Conservation (phyloP, 2,888 invertebrate genomes). For the Syritta pipiens region DNA sequence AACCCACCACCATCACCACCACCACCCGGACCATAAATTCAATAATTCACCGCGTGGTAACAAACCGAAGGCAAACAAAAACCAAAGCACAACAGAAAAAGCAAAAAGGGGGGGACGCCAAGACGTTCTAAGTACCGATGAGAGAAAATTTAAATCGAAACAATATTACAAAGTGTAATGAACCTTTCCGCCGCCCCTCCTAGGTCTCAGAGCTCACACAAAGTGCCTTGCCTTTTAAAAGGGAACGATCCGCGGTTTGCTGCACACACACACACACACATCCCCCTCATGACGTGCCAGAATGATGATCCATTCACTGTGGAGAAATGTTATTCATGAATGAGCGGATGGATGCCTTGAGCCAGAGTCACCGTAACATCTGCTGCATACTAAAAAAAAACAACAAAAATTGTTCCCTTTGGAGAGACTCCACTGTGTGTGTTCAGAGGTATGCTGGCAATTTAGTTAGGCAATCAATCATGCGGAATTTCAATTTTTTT, state of each 20-base stretch:
- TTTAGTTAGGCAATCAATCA: constrained; percentile 69
- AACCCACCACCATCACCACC: too few species aligned
- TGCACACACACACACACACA: background rate
- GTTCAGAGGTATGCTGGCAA: constrained; percentile 36
- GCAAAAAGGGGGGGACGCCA: background rate
- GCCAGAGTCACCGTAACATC: constrained; percentile 51
- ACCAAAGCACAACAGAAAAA: background rate
- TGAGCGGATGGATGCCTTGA: constrained; percentile 3
- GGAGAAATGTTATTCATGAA: constrained; percentile 39
- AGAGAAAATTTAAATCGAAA: constrained; percentile 35
- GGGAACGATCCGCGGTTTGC: constrained; percentile 27
- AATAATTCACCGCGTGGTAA: background rate
- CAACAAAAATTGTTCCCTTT: background rate
- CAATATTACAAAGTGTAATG: constrained; percentile 48
- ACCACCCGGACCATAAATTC: background rate
- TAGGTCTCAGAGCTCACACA: background rate
- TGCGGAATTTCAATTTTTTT: constrained; percentile 54
- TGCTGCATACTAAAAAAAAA: constrained; percentile 60
- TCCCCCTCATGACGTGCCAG: background rate
- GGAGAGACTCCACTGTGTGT: background rate
- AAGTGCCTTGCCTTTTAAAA: constrained; percentile 8
- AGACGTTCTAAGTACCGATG: constrained; percentile 8
- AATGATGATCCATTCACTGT: constrained; percentile 49
- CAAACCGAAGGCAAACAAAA: background rate
- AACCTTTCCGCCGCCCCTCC: constrained; percentile 16